phyloP scores from a whole-genome alignment of 2,888 invertebrate genomes.

The Andrena haemorrhoa region DNA sequence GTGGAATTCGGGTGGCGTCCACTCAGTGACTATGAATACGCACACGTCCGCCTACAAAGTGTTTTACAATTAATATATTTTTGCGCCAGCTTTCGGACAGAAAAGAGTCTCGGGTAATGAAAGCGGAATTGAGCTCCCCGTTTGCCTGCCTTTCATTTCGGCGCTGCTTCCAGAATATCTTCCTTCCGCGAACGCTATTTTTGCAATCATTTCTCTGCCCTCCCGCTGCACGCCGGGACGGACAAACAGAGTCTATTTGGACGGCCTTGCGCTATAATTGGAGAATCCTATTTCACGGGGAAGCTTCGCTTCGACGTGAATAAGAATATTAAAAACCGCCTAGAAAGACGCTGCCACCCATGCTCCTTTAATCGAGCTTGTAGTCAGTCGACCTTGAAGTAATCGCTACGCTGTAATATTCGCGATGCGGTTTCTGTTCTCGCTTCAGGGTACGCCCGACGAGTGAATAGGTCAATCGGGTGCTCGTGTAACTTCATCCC shows the following conservation, averaged over 20 bases:
- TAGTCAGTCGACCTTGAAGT: too few species aligned
- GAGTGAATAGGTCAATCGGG: conserved; percentile 61
- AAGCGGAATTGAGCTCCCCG: conserved; percentile 14
- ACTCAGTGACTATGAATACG: conserved; percentile 44
- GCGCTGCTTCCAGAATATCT: neutral
- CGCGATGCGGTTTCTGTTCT: neutral
- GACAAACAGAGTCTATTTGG: neutral
- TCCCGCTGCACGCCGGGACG: neutral
- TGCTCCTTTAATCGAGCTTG: too few species aligned
- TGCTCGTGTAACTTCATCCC: conserved; percentile 51
- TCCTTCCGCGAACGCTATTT: conserved; percentile 12
- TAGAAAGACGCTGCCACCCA: too few species aligned
- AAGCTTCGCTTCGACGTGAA: too few species aligned
- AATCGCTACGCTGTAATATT: neutral
- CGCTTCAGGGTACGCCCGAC: neutral
- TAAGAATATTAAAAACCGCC: too few species aligned
- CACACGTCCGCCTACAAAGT: conserved; percentile 42
- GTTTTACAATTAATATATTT: conserved; percentile 56
- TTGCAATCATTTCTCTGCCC: neutral
- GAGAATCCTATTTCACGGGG: too few species aligned
- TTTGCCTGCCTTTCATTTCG: conserved; percentile 15
- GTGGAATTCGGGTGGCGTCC: conserved; percentile 8
- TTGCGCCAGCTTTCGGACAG: conserved; percentile 29
- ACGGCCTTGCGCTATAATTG: too few species aligned
- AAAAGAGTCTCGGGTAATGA: conserved; percentile 2